Percentiles rank a stretch among this genome's conserved stretches.
phyloP scores from a whole-genome alignment of 2,888 invertebrate genomes.

The Erannis defoliaria region DNA sequence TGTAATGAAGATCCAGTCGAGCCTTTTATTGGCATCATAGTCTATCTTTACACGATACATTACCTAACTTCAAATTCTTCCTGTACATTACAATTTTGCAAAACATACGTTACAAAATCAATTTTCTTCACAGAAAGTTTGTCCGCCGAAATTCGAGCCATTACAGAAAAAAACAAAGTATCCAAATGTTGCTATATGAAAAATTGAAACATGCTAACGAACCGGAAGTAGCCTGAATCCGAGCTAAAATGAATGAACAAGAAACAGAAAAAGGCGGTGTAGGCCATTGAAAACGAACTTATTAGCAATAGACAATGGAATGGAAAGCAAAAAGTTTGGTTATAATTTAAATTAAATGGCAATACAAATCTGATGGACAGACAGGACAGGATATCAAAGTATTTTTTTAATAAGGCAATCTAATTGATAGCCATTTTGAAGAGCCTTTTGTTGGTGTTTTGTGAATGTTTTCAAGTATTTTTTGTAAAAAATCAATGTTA shows the following conservation, averaged over 20 bases:
- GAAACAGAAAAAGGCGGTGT: constrained; percentile 14
- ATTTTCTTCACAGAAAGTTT: constrained; percentile 27
- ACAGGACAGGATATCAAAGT: constrained; percentile 82
- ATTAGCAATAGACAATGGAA: constrained; percentile 55
- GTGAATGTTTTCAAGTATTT: constrained; percentile 84
- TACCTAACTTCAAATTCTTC: no score
- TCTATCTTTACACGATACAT: no score
- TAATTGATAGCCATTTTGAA: constrained; percentile 87
- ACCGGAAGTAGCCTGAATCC: constrained; percentile 34
- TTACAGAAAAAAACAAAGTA: constrained; percentile 16
- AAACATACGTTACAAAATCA: background rate
- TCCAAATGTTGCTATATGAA: constrained; percentile 28
- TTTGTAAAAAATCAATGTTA: constrained; percentile 69
- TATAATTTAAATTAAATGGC: constrained; percentile 72
- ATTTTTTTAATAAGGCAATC: constrained; percentile 82
- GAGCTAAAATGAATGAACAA: constrained; percentile 57
- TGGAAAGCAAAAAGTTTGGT: constrained; percentile 43
- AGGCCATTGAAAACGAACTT: constrained; percentile 8
- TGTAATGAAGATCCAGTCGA: no score
- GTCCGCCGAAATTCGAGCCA: constrained; percentile 25
- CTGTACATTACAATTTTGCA: no score
- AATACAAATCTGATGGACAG: constrained; percentile 72
- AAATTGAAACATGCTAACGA: background rate
- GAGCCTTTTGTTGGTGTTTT: constrained; percentile 87
- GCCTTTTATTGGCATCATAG: no score